Conservation (phyloP, 2,113 vertebrate species). For the Apodemus speciosus region DNA sequence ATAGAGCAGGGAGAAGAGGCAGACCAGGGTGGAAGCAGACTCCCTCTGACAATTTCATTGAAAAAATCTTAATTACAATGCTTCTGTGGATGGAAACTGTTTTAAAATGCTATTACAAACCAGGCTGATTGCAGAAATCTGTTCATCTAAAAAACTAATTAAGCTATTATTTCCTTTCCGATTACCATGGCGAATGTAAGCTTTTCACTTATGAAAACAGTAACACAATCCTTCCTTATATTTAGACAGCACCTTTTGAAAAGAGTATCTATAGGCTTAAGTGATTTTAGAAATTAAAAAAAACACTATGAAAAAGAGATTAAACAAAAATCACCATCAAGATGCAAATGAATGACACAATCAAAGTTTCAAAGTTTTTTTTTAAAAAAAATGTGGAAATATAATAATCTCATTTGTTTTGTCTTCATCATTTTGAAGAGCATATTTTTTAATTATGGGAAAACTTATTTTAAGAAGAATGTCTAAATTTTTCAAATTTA, state of each 20-base stretch:
- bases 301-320: conserved; percentile 32
- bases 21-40: conserved; percentile 51
- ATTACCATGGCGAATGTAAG: conserved; percentile 56
- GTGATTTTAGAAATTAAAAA: conserved; percentile 50
- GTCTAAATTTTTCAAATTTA: not conserved
- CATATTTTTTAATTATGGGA: not conserved
- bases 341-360: conserved; percentile 8
- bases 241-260: conserved; percentile 30
- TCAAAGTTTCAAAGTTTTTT: conserved; percentile 17
- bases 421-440: conserved; percentile 19
- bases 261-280: conserved; percentile 18
- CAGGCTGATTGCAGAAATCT: conserved; percentile 79
- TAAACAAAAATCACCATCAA: not conserved
- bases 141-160: conserved; percentile 81
- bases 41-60: conserved; percentile 76
- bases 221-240: conserved; percentile 42
- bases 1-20: conserved; percentile 58
- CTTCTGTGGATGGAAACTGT: conserved; percentile 48
- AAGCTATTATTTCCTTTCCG: conserved; percentile 78
- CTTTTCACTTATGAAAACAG: conserved; percentile 72
- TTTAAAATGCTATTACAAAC: conserved; percentile 80
- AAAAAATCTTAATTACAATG: conserved; percentile 79
- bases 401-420: not conserved
- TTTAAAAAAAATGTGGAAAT: conserved; percentile 19
- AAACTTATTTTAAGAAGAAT: not conserved